phyloP scores from a whole-genome alignment of 2,113 vertebrate species.

The Leucopsar rothschildi region DNA sequence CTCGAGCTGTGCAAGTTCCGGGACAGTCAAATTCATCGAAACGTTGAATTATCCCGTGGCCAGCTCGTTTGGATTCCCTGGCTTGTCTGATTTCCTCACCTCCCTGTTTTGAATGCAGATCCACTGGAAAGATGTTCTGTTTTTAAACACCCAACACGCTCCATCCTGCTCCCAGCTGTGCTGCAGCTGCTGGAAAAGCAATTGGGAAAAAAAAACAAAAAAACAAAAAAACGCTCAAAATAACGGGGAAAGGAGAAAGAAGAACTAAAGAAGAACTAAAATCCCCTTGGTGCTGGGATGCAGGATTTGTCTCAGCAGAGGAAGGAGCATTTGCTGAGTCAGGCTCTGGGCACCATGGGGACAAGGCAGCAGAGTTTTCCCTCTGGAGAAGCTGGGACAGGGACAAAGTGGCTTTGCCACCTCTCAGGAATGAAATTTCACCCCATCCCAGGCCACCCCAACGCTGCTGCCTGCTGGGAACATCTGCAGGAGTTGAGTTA shows the following conservation, averaged over 20 bases:
- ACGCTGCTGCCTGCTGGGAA: not conserved
- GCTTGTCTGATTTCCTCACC: not conserved
- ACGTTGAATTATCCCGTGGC: not conserved
- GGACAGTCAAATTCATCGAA: not conserved
- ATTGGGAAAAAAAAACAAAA: fast-evolving
- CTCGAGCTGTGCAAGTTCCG: not conserved
- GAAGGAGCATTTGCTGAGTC: not conserved
- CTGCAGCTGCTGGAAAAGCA: conserved; percentile 26
- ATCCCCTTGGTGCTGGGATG: fast-evolving
- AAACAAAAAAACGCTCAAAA: fast-evolving
- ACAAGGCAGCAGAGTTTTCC: not conserved
- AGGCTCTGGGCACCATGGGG: not conserved
- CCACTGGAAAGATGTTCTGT: not conserved
- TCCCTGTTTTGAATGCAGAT: not conserved
- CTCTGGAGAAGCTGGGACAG: not conserved
- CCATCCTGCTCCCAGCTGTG: not conserved
- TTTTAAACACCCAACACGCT: not conserved
- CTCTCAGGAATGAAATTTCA: fast-evolving
- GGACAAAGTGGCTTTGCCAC: not conserved
- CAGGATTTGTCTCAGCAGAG: not conserved
- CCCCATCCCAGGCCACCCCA: not conserved
- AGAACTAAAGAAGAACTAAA: not conserved
- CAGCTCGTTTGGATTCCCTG: not conserved
- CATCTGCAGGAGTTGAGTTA: fast-evolving
- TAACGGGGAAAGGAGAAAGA: not conserved